A percentile compares a stretch with the other conserved stretches of the same genome.
Conservation (phyloP, 2,888 invertebrate species). For the Brassicogethes aeneus region DNA sequence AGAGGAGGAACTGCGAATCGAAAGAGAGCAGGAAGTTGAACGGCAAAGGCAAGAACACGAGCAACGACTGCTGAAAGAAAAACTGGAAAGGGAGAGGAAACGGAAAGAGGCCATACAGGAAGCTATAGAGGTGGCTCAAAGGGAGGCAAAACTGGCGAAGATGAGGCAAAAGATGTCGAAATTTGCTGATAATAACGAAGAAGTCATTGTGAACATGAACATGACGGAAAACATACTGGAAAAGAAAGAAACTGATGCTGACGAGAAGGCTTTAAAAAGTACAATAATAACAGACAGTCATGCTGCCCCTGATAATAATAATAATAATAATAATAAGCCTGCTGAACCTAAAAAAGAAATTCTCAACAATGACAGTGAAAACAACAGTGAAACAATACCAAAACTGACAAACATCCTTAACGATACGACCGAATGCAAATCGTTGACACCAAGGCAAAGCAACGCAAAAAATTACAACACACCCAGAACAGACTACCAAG, state of each 20-base stretch:
- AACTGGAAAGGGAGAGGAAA: constrained; percentile 60
- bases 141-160: constrained; percentile 50
- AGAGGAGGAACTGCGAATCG: constrained; percentile 70
- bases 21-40: constrained; percentile 63
- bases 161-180: constrained; percentile 27
- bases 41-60: constrained; percentile 63
- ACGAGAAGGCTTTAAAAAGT: background rate
- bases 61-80: constrained; percentile 54
- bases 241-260: constrained; percentile 20
- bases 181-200: constrained; percentile 20
- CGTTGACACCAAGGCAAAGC: background rate
- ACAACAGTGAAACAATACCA: constrained; percentile 17
- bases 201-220: constrained; percentile 14
- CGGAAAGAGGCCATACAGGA: constrained; percentile 68
- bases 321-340: constrained; percentile 13
- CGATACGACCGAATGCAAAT: background rate
- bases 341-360: constrained; percentile 9
- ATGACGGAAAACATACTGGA: constrained; percentile 28
- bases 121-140: constrained; percentile 63
- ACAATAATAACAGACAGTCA: too few species aligned
- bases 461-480: constrained; percentile 6
- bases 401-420: constrained; percentile 5
- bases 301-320: constrained; percentile 9
- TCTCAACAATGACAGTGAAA: constrained; percentile 21
- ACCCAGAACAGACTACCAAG: constrained; percentile 32